phyloP scores from a whole-genome alignment of 2,888 invertebrate genomes.

The Caenorhabditis parvicauda region DNA sequence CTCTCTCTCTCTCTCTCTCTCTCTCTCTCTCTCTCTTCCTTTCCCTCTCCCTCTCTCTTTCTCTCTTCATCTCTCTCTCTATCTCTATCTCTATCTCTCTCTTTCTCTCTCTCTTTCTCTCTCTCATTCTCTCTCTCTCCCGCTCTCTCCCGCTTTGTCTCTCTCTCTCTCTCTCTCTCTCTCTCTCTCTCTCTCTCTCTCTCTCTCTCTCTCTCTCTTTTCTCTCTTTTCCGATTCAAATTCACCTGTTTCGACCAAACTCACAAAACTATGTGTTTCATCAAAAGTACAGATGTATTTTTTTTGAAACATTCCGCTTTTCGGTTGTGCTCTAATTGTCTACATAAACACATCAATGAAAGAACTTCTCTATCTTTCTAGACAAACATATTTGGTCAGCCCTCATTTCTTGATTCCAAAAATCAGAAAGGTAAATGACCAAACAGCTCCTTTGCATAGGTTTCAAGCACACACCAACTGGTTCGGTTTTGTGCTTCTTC shows the following conservation, averaged over 20 bases:
- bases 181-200: neutral
- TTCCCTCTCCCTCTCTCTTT: conserved; percentile 8
- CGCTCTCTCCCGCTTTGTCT: conserved; percentile 2
- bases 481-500: too few relatives aligned
- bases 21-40: conserved; percentile 12
- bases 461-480: too few relatives aligned
- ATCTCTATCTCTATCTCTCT: conserved; percentile 1
- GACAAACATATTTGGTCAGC: too few relatives aligned
- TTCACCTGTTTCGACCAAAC: conserved; percentile 19
- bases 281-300: too few relatives aligned
- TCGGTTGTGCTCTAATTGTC: too few relatives aligned
- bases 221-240: conserved; percentile 1
- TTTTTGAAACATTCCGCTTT: too few relatives aligned
- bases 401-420: too few relatives aligned
- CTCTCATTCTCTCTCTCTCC: conserved; percentile 1
- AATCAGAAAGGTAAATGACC: too few relatives aligned
- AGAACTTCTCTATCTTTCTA: too few relatives aligned
- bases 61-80: conserved; percentile 9
- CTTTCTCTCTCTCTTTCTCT: neutral
- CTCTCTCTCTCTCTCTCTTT: conserved; percentile 8
- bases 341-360: too few relatives aligned
- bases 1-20: conserved; percentile 16
- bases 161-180: neutral
- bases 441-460: too few relatives aligned
- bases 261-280: too few relatives aligned